These are phyloP conservation scores for Diaperis boleti DNA, from an alignment of 2,888 invertebrate species.

Conservation along the genomic window DNA sequence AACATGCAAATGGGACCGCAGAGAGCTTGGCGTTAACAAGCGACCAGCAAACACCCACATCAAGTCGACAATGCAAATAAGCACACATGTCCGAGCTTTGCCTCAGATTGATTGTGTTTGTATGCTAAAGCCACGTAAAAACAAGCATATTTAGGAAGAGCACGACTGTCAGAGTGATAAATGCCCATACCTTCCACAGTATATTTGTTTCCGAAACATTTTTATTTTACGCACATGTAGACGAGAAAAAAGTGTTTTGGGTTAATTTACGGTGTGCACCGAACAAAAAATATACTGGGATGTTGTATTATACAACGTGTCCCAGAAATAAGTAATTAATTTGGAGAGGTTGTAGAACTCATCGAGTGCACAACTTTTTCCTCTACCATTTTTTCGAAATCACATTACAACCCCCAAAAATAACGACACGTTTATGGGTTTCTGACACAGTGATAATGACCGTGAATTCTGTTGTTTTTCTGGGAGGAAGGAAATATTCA, in stretches of 20 bases:
- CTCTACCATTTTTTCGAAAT: too few species aligned
- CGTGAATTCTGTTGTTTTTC: too few species aligned
- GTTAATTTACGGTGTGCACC: background rate
- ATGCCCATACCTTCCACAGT: constrained; percentile 41
- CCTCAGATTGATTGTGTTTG: constrained; percentile 47
- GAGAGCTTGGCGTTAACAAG: constrained; percentile 45
- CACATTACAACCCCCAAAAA: too few species aligned
- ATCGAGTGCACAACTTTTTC: too few species aligned
- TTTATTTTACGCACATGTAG: constrained; percentile 33
- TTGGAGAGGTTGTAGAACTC: too few species aligned
- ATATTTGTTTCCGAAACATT: constrained; percentile 42
- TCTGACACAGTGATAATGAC: too few species aligned
- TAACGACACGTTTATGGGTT: too few species aligned
- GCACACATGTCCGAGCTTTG: constrained; percentile 45
- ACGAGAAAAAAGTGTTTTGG: background rate
- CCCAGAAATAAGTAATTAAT: too few species aligned
- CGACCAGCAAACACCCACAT: constrained; percentile 48
- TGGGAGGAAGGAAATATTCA: too few species aligned
- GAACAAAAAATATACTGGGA: background rate
- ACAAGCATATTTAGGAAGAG: constrained; percentile 47
- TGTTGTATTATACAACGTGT: too few species aligned
- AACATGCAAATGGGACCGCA: constrained; percentile 44
- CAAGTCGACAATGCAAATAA: constrained; percentile 49
- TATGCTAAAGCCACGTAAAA: constrained; percentile 50
- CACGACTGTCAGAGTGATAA: constrained; percentile 43